Base-by-base conservation (phyloP, 1,140 invertebrate species). In the Lordiphosa clarofinis region DNA sequence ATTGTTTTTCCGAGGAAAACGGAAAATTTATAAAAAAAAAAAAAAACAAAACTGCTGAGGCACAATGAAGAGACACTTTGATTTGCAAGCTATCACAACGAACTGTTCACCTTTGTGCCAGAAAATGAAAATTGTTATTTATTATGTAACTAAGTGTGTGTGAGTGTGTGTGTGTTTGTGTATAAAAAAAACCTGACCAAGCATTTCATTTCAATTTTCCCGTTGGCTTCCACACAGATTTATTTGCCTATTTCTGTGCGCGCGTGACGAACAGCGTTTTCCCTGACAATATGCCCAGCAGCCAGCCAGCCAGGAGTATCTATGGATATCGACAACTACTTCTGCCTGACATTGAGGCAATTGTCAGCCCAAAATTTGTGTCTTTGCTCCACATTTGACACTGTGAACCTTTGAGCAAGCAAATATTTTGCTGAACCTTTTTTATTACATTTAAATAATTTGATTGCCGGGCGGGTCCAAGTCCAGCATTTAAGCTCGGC, bases 391-490 rank as follows among this genome's bases (percentile, higher is more conserved):
- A 81, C 74, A 82, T 82, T 82, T 64, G 72, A 73, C 73, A 61
- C 54, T 37, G 39, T 31, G 48, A 67, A 62, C 36, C 24, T 49
- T 42, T 39, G 54, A 56, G 35, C 61, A 60, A 53, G 61, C 55
- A 74, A 82, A 79, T 71, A 73, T 79, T 71, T 71, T 66, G 66
- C 64, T 39, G 57, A 73, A 78, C 78, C 73, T 82, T 82, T 82
- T 82, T 84, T 84, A 86, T 82, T 78, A 63, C 63, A 82, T 82
- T 84, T 82, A 84, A 84, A 82, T 84, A 82, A 84, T 84, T 84
- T 84, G 79, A 76, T 84, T 84, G 73, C 60, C 21, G 38, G 9
- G 4, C 38, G 43, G 38, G 69, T 65, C 65, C 49, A 33, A 11
- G n/a, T 46, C 42, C 6, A 43, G 44, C 78, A 66, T 81, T 81